Evolutionary conservation across 2,113 vertebrate genomes (phyloP), one percentile per base, ranked within the genome.

Genomic region (Tachysurus fulvidraco): DNA sequence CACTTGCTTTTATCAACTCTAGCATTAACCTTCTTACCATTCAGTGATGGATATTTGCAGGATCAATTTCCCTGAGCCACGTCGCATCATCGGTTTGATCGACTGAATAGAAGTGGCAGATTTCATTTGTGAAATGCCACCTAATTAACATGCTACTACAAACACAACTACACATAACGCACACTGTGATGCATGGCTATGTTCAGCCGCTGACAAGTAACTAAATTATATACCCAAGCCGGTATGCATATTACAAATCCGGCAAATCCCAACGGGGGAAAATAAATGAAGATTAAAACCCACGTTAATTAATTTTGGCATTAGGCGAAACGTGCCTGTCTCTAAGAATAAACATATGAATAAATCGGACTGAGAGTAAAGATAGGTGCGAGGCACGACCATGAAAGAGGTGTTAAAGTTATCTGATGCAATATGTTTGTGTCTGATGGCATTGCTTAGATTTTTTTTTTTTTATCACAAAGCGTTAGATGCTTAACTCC

Each of bases 401-500:
- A 25, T 60, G 5, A 74, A 81, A 25, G 44, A 60, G 9, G 25
- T 41, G 28, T 52, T 81, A 41, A 76, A 76, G 23, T 2, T 50
- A 71, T 78, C 77, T 30, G 50, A 80, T 83, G 80, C 90, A 44
- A 91, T 92, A 91, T 88, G 85, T 69, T 81, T 80, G 19, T 52
- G 54, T 64, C 71, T 88, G 76, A 91, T 85, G 59, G 55, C 69
- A 55, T 83, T 41, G 23, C 36, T 60, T 64, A 84, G 52, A n/a
- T n/a, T 50, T 84, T 92, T 91, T 55, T 85, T 91, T 91, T 55
- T 13, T 60, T 88, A 88, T 44, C 8, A 73, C 87, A 83, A 44
- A 80, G 88, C 28, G 46, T 88, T 88, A 82, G 88, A 86, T 71
- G n/a, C 17, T 50, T 30, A 85, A 83, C 41, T 95, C 93, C 92